A percentile compares a stretch with the other conserved stretches of the same genome.
Conservation (phyloP, 92 coral and sea anemone species). For the Palythoa grandiflora region DNA sequence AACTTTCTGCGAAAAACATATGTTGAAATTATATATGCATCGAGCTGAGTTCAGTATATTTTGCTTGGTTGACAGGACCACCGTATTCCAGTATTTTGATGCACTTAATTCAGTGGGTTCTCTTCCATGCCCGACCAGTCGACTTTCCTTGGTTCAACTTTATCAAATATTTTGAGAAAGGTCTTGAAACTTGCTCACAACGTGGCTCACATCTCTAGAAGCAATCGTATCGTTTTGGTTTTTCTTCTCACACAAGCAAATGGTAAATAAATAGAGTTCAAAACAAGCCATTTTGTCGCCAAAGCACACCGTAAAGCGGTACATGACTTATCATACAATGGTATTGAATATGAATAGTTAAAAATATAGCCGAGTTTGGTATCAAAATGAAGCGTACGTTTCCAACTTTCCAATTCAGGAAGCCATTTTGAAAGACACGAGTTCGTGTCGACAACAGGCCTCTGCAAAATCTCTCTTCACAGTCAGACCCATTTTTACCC, state of each 20-base stretch:
- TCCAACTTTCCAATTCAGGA: conserved; percentile 28
- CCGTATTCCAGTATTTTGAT: conserved; percentile 25
- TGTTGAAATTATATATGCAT: conserved; percentile 28
- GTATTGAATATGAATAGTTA: conserved; percentile 20
- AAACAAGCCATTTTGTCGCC: conserved; percentile 32
- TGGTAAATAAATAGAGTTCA: conserved; percentile 27
- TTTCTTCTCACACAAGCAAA: conserved; percentile 26
- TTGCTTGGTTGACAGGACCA: conserved; percentile 27
- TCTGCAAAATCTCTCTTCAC: conserved; percentile 18
- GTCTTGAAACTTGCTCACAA: conserved; percentile 25
- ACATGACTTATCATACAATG: conserved; percentile 21
- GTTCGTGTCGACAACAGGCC: conserved; percentile 24
- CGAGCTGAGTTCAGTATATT: conserved; percentile 29
- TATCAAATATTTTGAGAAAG: conserved; percentile 22
- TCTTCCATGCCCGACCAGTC: conserved; percentile 32
- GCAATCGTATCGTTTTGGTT: conserved; percentile 24
- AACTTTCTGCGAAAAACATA: conserved; percentile 27
- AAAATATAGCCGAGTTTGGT: conserved; percentile 24
- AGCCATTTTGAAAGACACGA: conserved; percentile 12
- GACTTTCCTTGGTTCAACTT: conserved; percentile 29
- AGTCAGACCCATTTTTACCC: conserved; percentile 17
- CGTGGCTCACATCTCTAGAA: conserved; percentile 33
- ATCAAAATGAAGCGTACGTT: conserved; percentile 25
- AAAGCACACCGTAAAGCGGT: conserved; percentile 17
- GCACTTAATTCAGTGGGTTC: conserved; percentile 28